Conservation (phyloP, 2,113 vertebrate genomes). For the Chionis minor region DNA sequence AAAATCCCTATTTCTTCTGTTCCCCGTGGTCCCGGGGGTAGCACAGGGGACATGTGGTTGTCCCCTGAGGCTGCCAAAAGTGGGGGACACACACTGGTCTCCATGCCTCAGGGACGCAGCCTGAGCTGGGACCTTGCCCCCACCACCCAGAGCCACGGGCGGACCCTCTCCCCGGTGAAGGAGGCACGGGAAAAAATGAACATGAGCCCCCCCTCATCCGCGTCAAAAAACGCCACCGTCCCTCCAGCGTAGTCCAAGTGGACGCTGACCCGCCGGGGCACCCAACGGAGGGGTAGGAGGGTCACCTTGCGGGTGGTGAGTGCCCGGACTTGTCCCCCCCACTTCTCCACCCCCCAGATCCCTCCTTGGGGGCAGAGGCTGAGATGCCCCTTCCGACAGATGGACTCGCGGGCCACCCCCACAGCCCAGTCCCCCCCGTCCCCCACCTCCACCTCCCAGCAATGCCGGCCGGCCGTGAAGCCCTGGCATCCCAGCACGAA, state of each 20-base stretch:
- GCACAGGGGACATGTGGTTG: fast-evolving
- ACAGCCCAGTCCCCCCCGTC: constrained; percentile 77
- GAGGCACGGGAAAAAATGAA: neutral
- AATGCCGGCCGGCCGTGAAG: neutral
- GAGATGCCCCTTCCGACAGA: constrained; percentile 77
- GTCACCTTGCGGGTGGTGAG: constrained; percentile 25
- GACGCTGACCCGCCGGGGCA: neutral
- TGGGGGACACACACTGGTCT: fast-evolving
- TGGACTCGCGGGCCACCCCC: neutral
- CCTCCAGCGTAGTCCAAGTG: neutral
- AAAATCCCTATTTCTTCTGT: neutral
- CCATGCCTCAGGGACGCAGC: neutral
- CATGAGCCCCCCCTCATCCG: neutral
- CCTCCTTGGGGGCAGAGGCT: constrained; percentile 77
- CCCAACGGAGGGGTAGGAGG: neutral
- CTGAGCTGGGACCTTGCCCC: neutral
- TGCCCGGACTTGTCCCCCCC: constrained; percentile 19
- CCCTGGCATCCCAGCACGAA: constrained; percentile 49
- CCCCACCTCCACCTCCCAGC: constrained; percentile 75
- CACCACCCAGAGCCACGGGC: constrained; percentile 20
- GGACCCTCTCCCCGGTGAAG: neutral
- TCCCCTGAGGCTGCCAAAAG: neutral
- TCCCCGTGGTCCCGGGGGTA: neutral
- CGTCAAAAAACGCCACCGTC: neutral
- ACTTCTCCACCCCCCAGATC: constrained; percentile 75